Percentiles rank a stretch among this genome's conserved stretches.
phyloP scores from a whole-genome alignment of 2,797 vertebrate genomes.

The Hippocampus kuda region DNA sequence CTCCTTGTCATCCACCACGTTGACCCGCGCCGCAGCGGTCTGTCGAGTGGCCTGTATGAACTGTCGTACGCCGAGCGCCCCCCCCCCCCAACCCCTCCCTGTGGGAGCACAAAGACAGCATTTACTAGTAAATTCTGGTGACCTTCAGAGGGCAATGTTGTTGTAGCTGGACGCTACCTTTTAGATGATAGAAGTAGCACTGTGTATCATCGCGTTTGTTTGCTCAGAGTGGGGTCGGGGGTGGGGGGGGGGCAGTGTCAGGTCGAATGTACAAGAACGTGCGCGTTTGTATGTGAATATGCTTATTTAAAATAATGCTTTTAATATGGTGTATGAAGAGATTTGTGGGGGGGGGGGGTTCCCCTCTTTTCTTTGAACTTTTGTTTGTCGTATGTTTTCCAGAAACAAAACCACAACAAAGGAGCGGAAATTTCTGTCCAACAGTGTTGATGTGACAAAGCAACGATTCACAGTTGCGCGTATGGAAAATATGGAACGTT shows the following conservation, averaged over 20 bases:
- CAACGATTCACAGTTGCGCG: too few relatives aligned
- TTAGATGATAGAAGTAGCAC: constrained; percentile 29
- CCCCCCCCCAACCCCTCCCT: constrained; percentile 26
- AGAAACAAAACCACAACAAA: too few relatives aligned
- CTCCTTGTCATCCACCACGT: constrained; percentile 28
- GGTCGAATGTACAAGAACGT: constrained; percentile 1
- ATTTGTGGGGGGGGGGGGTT: background rate
- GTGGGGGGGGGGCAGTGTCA: constrained; percentile 29
- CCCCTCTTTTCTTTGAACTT: background rate
- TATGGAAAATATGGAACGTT: too few relatives aligned
- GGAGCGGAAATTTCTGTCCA: too few relatives aligned
- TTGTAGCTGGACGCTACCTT: constrained; percentile 48
- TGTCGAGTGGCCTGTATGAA: constrained; percentile 59
- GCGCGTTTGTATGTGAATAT: too few relatives aligned
- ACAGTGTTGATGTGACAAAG: too few relatives aligned
- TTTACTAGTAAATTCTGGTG: constrained; percentile 70
- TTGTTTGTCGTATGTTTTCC: too few relatives aligned
- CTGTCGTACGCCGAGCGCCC: constrained; percentile 27
- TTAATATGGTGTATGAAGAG: background rate
- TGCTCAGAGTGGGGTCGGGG: constrained; percentile 11
- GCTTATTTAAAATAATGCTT: background rate
- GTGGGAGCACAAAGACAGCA: constrained; percentile 61
- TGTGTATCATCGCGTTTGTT: constrained; percentile 25
- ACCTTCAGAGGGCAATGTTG: constrained; percentile 70
- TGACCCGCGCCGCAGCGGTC: constrained; percentile 4